A percentile compares a stretch with the other conserved stretches of the same genome.
Evolutionary conservation across 1,140 invertebrate genomes (phyloP).

Genomic region (Camponotus pennsylvanicus): DNA sequence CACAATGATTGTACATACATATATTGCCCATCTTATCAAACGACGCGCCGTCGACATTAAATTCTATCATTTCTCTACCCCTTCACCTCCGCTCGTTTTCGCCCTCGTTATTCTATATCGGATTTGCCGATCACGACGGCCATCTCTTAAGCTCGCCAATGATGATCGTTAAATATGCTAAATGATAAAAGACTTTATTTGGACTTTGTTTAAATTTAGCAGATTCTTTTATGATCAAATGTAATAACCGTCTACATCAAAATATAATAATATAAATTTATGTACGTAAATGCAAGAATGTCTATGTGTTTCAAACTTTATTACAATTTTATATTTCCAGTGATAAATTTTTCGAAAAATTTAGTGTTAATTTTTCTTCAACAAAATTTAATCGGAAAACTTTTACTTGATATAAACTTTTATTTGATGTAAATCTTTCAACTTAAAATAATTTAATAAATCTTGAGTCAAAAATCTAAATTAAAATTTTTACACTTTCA

Average conservation of each 20-base stretch:
- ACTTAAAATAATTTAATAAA: not conserved
- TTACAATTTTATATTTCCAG: not conserved
- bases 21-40: slow-evolving; percentile 76
- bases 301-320: not conserved
- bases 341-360: not conserved
- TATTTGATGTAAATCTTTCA: not conserved
- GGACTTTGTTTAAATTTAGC: slow-evolving; percentile 10
- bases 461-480: not conserved
- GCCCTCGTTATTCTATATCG: slow-evolving; percentile 40
- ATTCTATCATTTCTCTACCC: slow-evolving; percentile 68
- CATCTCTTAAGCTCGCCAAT: slow-evolving; percentile 14
- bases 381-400: not conserved
- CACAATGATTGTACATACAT: slow-evolving; percentile 73
- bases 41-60: slow-evolving; percentile 72
- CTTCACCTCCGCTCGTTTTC: slow-evolving; percentile 5
- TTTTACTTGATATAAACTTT: not conserved
- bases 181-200: not conserved
- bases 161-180: slow-evolving; percentile 32
- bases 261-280: slow-evolving; percentile 9
- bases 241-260: slow-evolving; percentile 3
- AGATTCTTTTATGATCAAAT: not conserved
- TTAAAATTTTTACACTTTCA: not conserved
- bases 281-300: not conserved
- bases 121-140: slow-evolving; percentile 1
- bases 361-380: not conserved